Percentiles rank a stretch among this genome's conserved stretches.
Conservation (phyloP, 2,888 invertebrate species). For the Melinopterus prodromus region DNA sequence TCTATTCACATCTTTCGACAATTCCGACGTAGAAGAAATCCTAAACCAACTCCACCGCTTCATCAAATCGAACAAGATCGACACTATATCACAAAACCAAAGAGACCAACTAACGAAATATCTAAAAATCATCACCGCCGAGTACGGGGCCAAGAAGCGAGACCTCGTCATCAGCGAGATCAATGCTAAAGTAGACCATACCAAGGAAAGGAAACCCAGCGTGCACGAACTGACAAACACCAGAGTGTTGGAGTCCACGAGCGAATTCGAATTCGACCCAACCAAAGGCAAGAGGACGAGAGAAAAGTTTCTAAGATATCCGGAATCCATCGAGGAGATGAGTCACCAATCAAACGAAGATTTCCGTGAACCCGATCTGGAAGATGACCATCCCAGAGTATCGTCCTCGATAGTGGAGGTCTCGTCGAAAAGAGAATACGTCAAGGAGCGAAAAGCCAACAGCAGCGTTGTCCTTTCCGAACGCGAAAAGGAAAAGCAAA, state of each 20-base stretch:
- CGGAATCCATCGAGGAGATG: background rate
- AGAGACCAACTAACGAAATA: conserved; percentile 28
- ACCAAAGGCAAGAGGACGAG: background rate
- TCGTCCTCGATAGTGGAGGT: background rate
- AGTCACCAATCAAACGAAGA: background rate
- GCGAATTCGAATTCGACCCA: background rate
- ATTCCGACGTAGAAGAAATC: conserved; percentile 34
- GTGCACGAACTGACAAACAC: background rate
- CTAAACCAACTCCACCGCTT: conserved; percentile 33
- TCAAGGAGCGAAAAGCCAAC: background rate
- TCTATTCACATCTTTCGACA: conserved; percentile 9
- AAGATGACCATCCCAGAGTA: background rate
- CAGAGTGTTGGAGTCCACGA: conserved; percentile 6
- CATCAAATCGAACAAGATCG: conserved; percentile 28
- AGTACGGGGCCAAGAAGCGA: conserved; percentile 12
- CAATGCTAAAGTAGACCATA: background rate
- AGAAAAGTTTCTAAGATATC: background rate
- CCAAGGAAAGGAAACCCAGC: background rate
- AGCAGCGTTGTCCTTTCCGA: background rate
- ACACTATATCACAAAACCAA: conserved; percentile 28
- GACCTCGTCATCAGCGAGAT: background rate
- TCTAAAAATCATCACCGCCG: conserved; percentile 23
- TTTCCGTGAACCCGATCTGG: background rate
- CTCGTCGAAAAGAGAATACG: background rate
- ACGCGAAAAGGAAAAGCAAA: background rate